A percentile compares a stretch with the other conserved stretches of the same genome.
phyloP scores from a whole-genome alignment of 2,113 vertebrate species.

The Verasper variegatus region DNA sequence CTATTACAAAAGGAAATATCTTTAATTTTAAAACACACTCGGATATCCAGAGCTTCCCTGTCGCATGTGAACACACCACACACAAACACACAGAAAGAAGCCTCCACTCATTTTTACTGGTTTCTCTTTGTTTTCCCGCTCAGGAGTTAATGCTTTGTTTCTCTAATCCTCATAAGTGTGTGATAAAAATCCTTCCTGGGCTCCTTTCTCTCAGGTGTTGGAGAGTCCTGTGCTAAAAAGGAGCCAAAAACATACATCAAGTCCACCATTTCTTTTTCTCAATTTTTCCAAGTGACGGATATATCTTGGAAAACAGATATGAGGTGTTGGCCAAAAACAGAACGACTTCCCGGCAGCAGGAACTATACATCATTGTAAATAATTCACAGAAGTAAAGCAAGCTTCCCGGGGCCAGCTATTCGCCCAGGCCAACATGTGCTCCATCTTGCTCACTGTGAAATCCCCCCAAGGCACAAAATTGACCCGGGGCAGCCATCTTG shows the following conservation, averaged over 20 bases:
- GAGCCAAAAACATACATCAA: constrained; percentile 58
- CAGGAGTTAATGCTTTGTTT: constrained; percentile 22
- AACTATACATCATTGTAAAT: constrained; percentile 80
- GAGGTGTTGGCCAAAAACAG: constrained; percentile 69
- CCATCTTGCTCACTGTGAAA: constrained; percentile 74
- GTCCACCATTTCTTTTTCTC: constrained; percentile 38
- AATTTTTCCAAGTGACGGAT: constrained; percentile 66
- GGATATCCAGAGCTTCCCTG: background rate
- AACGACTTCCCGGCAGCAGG: constrained; percentile 68
- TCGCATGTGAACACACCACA: background rate
- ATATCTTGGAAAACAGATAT: constrained; percentile 71
- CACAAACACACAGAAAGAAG: background rate
- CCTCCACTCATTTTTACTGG: background rate
- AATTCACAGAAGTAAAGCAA: constrained; percentile 74
- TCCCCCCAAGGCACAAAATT: constrained; percentile 60
- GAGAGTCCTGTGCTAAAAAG: constrained; percentile 28
- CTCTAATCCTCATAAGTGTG: constrained; percentile 43
- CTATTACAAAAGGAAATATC: background rate
- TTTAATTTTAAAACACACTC: background rate
- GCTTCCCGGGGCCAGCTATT: constrained; percentile 61
- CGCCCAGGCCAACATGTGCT: constrained; percentile 72
- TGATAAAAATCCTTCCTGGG: constrained; percentile 34
- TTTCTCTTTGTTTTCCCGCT: constrained; percentile 9
- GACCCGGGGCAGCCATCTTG: constrained; percentile 70
- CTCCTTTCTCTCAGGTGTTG: constrained; percentile 40